phyloP scores from a whole-genome alignment of 2,888 invertebrate genomes.

The Ophioninae sp. region DNA sequence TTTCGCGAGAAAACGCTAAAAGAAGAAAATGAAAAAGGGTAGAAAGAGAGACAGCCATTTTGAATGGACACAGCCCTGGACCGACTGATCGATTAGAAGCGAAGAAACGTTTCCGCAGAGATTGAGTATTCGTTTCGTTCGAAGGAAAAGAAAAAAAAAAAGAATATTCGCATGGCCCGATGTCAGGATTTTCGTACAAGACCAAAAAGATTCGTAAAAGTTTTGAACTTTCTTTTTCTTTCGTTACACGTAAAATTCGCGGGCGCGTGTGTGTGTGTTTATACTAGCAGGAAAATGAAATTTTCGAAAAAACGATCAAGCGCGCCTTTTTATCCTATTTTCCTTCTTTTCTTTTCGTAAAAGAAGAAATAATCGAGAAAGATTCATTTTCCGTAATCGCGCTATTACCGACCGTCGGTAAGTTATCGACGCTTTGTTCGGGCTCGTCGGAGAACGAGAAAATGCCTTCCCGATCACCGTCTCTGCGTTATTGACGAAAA shows the following conservation, averaged over 20 bases:
- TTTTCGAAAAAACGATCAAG: conserved; percentile 2
- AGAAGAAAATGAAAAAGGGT: conserved; percentile 13
- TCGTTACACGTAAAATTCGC: neutral
- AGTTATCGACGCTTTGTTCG: neutral
- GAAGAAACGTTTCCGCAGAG: conserved; percentile 36
- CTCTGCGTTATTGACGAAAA: conserved; percentile 4
- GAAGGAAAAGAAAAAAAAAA: conserved; percentile 28
- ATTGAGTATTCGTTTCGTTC: conserved; percentile 57
- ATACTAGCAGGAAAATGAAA: conserved; percentile 19
- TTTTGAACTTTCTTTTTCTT: neutral
- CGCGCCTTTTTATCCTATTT: too few relatives aligned
- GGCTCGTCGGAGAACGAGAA: neutral
- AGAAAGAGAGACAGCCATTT: conserved; percentile 8
- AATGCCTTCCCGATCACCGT: neutral
- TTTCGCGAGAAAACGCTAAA: neutral
- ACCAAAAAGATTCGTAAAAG: neutral
- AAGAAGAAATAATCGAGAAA: conserved; percentile 5
- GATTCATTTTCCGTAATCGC: neutral
- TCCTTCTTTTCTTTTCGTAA: neutral
- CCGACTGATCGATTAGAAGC: conserved; percentile 35
- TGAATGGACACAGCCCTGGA: conserved; percentile 32
- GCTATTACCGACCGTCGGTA: too few relatives aligned
- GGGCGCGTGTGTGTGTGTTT: conserved; percentile 1
- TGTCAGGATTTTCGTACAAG: neutral
- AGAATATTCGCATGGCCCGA: conserved; percentile 36